A percentile compares a stretch with the other conserved stretches of the same genome.
Evolutionary conservation across 2,888 invertebrate genomes (phyloP).

Genomic region (Tenthredo scrophulariae): DNA sequence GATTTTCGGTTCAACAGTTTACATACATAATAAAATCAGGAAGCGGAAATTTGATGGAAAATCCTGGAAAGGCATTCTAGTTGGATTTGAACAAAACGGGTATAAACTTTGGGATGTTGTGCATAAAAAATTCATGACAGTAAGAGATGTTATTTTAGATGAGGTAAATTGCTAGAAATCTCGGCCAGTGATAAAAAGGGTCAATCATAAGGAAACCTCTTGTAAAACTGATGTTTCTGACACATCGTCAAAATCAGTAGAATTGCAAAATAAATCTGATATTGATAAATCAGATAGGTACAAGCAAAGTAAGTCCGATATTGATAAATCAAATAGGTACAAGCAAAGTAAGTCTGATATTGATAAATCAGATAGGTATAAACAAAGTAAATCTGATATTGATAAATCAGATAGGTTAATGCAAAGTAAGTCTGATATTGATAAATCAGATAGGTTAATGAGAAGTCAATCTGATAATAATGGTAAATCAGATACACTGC

Average conservation of each 20-base stretch:
- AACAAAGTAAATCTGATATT: too few species aligned
- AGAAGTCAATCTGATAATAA: too few species aligned
- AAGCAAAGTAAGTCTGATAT: too few species aligned
- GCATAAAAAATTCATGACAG: constrained; percentile 45
- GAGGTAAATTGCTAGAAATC: constrained; percentile 50
- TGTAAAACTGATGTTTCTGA: constrained; percentile 3
- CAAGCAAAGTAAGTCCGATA: too few species aligned
- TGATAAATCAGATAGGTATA: too few species aligned
- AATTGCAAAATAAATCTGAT: not conserved
- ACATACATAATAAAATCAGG: constrained; percentile 48
- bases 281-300: too few species aligned
- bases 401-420: too few species aligned
- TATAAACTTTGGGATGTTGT: constrained; percentile 53
- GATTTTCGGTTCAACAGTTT: constrained; percentile 55
- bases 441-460: too few species aligned
- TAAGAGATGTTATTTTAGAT: constrained; percentile 54
- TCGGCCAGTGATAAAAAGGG: not conserved
- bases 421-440: too few species aligned
- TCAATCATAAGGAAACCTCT: constrained; percentile 11
- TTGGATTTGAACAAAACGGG: constrained; percentile 57
- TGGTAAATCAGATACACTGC: not conserved
- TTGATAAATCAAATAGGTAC: too few species aligned
- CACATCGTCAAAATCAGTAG: not conserved
- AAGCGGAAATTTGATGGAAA: constrained; percentile 55
- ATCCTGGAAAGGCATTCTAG: constrained; percentile 52